phyloP scores from a whole-genome alignment of 2,888 invertebrate species.

The Torymus tubicola region DNA sequence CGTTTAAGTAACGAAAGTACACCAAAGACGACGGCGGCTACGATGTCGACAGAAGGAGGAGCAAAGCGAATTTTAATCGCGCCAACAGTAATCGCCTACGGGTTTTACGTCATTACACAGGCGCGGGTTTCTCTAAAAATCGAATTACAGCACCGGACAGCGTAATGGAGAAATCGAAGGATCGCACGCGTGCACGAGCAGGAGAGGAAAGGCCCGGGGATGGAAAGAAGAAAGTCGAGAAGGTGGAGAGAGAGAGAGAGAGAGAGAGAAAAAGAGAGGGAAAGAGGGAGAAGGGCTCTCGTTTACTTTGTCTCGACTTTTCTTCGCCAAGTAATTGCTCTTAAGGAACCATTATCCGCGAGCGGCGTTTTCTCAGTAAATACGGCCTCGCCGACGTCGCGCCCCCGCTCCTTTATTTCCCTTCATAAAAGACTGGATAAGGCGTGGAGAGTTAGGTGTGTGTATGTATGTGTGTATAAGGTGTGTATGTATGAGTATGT shows the following conservation, averaged over 20 bases:
- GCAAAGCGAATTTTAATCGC: slow-evolving; percentile 29
- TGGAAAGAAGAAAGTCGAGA: slow-evolving; percentile 30
- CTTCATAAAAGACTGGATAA: slow-evolving; percentile 23
- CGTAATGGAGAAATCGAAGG: slow-evolving; percentile 56
- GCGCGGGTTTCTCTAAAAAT: slow-evolving; percentile 59
- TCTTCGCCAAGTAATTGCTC: slow-evolving; percentile 61
- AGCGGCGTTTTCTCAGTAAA: slow-evolving; percentile 55
- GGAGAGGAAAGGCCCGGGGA: not conserved
- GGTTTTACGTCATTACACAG: slow-evolving; percentile 48
- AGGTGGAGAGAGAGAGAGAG: slow-evolving; percentile 20
- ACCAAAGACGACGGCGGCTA: not conserved
- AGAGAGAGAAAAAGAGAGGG: slow-evolving; percentile 21
- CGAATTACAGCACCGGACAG: slow-evolving; percentile 38
- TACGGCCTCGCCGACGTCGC: slow-evolving; percentile 35
- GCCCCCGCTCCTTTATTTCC: slow-evolving; percentile 47
- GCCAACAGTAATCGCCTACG: slow-evolving; percentile 37
- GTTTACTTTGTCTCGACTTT: slow-evolving; percentile 67
- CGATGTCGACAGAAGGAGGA: too few relatives aligned
- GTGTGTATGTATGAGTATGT: slow-evolving; percentile 7
- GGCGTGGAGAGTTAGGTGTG: not conserved
- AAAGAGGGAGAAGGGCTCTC: slow-evolving; percentile 46
- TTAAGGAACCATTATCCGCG: slow-evolving; percentile 58
- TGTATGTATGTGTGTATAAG: not conserved
- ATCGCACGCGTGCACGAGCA: slow-evolving; percentile 8
- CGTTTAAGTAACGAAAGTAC: slow-evolving; percentile 19